A percentile compares a stretch with the other conserved stretches of the same genome.
Conservation (phyloP, 2,888 invertebrate species). For the Eupithecia vulgata region DNA sequence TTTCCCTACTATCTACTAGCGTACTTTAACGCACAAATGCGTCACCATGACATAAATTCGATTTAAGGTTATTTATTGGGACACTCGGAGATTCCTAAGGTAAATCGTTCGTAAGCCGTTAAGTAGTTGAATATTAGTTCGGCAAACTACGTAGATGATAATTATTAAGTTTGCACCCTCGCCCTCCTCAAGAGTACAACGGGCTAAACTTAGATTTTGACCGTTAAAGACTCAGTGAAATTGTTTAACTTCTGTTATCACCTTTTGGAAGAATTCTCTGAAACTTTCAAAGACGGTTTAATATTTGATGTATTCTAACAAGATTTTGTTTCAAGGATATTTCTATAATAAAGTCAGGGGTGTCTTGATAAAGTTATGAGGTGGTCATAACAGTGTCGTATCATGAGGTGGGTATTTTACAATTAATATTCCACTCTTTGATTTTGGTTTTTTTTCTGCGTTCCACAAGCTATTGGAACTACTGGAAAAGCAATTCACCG, state of each 20-base stretch:
- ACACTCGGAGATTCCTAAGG: constrained; percentile 8
- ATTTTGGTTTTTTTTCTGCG: too few relatives aligned
- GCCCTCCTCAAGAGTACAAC: constrained; percentile 16
- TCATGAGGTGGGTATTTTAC: too few relatives aligned
- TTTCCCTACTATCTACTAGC: constrained; percentile 14
- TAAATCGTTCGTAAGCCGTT: constrained; percentile 22
- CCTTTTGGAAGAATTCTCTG: not conserved
- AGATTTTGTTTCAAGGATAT: not conserved
- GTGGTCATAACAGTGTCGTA: not conserved
- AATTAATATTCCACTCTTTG: too few relatives aligned
- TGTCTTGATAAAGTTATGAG: not conserved
- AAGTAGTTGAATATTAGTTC: constrained; percentile 27
- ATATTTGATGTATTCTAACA: not conserved
- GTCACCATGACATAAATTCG: constrained; percentile 3
- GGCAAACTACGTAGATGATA: constrained; percentile 38
- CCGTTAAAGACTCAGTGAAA: constrained; percentile 34
- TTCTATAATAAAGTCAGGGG: not conserved
- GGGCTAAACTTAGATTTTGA: constrained; percentile 31
- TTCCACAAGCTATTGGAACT: too few relatives aligned
- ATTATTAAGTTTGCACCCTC: constrained; percentile 40
- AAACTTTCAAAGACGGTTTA: constrained; percentile 5
- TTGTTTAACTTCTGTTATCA: constrained; percentile 3
- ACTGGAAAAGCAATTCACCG: too few relatives aligned
- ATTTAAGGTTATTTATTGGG: constrained; percentile 15
- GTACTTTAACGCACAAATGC: constrained; percentile 5